A percentile compares a stretch with the other conserved stretches of the same genome.
Evolutionary conservation across 2,888 invertebrate species (phyloP).

Genomic region (Arenicola marina): DNA sequence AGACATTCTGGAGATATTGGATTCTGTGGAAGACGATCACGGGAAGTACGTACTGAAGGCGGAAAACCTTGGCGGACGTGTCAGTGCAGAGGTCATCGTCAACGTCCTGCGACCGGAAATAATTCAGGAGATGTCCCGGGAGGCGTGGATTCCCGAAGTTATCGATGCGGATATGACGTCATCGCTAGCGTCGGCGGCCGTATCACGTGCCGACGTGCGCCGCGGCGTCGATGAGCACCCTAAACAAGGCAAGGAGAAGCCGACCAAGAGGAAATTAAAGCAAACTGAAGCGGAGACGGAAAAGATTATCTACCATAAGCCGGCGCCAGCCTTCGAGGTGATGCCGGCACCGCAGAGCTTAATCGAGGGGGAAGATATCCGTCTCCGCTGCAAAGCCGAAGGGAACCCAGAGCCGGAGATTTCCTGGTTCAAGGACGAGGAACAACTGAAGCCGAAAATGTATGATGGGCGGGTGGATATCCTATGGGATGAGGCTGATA

Average conservation of each 20-base stretch:
- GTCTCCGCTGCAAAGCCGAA: background rate
- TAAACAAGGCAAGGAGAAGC: background rate
- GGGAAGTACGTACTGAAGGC: slow-evolving; percentile 19
- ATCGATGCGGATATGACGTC: background rate
- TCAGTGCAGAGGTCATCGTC: background rate
- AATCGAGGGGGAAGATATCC: background rate
- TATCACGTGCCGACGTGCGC: background rate
- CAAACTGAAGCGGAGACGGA: background rate
- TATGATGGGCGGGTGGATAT: slow-evolving; percentile 1
- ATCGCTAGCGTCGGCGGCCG: background rate
- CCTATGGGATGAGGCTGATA: background rate
- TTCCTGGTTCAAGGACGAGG: slow-evolving; percentile 8
- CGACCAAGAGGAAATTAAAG: background rate
- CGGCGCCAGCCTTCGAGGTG: background rate
- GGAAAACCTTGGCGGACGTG: slow-evolving; percentile 4
- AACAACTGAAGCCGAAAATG: slow-evolving; percentile 2
- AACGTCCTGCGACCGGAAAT: slow-evolving; percentile 1
- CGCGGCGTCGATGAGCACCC: background rate
- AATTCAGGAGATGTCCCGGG: background rate
- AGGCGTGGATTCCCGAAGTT: background rate
- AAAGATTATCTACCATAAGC: background rate
- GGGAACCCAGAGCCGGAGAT: slow-evolving; percentile 6
- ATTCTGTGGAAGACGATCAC: background rate
- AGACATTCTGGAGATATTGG: background rate
- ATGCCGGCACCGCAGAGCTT: background rate